phyloP scores from a whole-genome alignment of 2,888 invertebrate species.

The Heteromyza rotundicornis region DNA sequence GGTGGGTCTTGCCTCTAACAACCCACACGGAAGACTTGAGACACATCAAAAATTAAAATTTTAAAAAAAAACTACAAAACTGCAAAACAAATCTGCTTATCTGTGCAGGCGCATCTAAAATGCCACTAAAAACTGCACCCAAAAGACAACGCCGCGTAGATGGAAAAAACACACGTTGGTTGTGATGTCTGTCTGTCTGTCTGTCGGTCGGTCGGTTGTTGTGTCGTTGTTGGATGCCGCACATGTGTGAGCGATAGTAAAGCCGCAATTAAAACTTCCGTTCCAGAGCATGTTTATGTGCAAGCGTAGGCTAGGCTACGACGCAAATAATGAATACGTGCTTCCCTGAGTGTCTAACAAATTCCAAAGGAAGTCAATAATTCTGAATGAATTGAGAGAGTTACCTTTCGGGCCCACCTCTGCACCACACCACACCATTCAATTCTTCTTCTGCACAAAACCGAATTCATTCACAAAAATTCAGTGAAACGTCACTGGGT shows the following conservation, averaged over 20 bases:
- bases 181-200: neutral
- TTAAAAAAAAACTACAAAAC: neutral
- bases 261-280: conserved; percentile 23
- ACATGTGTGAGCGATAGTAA: neutral
- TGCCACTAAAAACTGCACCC: neutral
- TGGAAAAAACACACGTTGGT: neutral
- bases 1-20: no score
- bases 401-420: no score
- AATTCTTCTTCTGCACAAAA: no score
- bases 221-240: neutral
- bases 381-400: no score
- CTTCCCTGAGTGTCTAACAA: no score
- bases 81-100: neutral
- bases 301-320: neutral
- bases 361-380: conserved; percentile 6
- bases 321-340: neutral
- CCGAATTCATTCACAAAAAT: no score
- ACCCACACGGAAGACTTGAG: neutral
- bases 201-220: neutral
- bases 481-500: no score
- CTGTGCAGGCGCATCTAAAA: neutral
- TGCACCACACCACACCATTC: no score
- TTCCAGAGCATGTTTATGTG: neutral
- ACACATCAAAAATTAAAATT: no score
- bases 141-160: no score